Percentiles rank a stretch among this genome's conserved stretches.
These are phyloP conservation scores for Nephrocerus scutellatus DNA, from an alignment of 2,888 invertebrate species.

Conservation along the genomic window DNA sequence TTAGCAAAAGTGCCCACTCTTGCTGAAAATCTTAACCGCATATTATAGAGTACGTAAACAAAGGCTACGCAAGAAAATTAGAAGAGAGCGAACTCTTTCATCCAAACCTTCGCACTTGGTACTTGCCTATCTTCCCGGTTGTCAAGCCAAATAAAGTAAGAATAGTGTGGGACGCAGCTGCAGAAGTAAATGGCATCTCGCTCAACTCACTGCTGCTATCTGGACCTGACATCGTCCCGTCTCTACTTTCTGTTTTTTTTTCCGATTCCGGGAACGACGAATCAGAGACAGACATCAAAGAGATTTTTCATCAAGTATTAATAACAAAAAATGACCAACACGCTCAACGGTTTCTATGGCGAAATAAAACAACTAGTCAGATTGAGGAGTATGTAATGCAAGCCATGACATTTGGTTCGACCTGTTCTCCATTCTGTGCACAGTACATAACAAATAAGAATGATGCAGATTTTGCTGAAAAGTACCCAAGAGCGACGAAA, in stretches of 20 bases:
- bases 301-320: slow-evolving; percentile 27
- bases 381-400: slow-evolving; percentile 19
- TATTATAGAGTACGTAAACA: slow-evolving; percentile 17
- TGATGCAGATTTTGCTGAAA: too few species aligned
- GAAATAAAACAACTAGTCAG: slow-evolving; percentile 16
- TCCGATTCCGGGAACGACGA: slow-evolving; percentile 36
- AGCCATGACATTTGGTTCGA: slow-evolving; percentile 23
- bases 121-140: slow-evolving; percentile 30
- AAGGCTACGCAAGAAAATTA: slow-evolving; percentile 22
- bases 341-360: slow-evolving; percentile 30
- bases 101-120: too few species aligned
- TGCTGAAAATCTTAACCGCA: too few species aligned
- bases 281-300: slow-evolving; percentile 32
- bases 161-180: slow-evolving; percentile 36
- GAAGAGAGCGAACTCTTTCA: too few species aligned
- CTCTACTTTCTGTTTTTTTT: slow-evolving; percentile 35
- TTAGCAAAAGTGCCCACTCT: too few species aligned
- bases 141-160: slow-evolving; percentile 28
- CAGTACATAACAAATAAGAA: slow-evolving; percentile 21
- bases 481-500: too few species aligned
- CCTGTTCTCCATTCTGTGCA: slow-evolving; percentile 18
- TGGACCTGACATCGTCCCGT: slow-evolving; percentile 34
- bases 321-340: slow-evolving; percentile 27
- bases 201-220: slow-evolving; percentile 32
- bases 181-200: slow-evolving; percentile 24